phyloP scores from a whole-genome alignment of 92 coral and sea anemone species.

The Epizoanthus illoricatus region DNA sequence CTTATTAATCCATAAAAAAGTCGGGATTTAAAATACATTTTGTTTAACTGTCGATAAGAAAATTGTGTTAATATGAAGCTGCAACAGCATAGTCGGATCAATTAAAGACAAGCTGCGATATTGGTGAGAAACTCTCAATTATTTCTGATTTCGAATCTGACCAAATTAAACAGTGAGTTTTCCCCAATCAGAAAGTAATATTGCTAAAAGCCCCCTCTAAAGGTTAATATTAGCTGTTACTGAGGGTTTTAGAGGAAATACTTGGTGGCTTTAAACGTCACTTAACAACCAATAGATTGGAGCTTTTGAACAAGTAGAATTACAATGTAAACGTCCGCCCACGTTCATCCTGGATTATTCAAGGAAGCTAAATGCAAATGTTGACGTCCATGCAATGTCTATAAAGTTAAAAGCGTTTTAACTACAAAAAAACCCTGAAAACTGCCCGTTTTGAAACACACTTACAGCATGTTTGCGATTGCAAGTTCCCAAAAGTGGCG shows the following conservation, averaged over 20 bases:
- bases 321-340: constrained; percentile 3
- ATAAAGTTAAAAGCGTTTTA: constrained; percentile 7
- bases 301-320: background rate
- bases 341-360: background rate
- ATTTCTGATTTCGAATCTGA: background rate
- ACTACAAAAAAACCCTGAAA: constrained; percentile 1
- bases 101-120: constrained; percentile 21
- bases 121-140: constrained; percentile 11
- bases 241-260: background rate
- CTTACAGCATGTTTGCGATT: background rate
- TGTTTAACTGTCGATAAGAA: background rate
- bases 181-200: constrained; percentile 11
- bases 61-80: background rate
- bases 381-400: background rate
- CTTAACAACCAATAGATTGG: constrained; percentile 24
- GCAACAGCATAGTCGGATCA: background rate
- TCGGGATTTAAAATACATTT: constrained; percentile 4
- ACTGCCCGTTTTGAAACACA: background rate
- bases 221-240: constrained; percentile 6
- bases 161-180: constrained; percentile 1
- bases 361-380: constrained; percentile 27
- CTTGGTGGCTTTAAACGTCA: constrained; percentile 34
- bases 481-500: too few relatives aligned
- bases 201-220: constrained; percentile 5
- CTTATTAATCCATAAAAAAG: background rate